A percentile compares a stretch with the other conserved stretches of the same genome.
phyloP scores from a whole-genome alignment of 2,888 invertebrate genomes.

The Cryptus viduatorius region DNA sequence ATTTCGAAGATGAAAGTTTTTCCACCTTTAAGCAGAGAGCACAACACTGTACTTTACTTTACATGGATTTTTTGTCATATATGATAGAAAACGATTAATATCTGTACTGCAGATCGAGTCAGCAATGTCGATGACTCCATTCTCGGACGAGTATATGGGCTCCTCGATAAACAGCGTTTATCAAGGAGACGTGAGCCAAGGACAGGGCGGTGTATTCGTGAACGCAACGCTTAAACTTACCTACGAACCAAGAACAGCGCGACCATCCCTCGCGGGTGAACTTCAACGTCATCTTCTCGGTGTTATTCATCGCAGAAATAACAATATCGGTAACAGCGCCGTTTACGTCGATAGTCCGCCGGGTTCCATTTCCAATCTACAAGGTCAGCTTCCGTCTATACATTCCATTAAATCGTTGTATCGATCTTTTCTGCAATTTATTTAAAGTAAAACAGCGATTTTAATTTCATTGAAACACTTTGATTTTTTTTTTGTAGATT shows the following conservation, averaged over 20 bases:
- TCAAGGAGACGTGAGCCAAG: constrained; percentile 89
- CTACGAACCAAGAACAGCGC: constrained; percentile 86
- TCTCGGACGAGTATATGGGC: constrained; percentile 94
- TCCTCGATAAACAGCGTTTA: constrained; percentile 93
- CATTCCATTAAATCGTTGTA: not conserved
- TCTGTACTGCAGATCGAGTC: constrained; percentile 90
- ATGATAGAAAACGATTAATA: not conserved
- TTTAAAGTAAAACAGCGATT: not conserved
- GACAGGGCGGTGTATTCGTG: constrained; percentile 92
- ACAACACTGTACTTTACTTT: not conserved
- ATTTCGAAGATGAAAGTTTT: not conserved
- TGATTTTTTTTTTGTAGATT: constrained; percentile 86
- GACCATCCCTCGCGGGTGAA: constrained; percentile 90
- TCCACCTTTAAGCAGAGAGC: not conserved
- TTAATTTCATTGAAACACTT: not conserved
- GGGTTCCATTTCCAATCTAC: constrained; percentile 91
- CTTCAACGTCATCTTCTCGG: constrained; percentile 94
- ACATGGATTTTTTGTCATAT: not conserved
- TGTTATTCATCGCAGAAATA: constrained; percentile 92
- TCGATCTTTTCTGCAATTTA: not conserved
- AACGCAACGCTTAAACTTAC: constrained; percentile 92
- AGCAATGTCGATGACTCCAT: constrained; percentile 96
- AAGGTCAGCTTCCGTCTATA: constrained; percentile 85
- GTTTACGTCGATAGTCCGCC: constrained; percentile 93
- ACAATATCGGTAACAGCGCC: constrained; percentile 95